Evolutionary conservation across 2,113 vertebrate species (phyloP).

Genomic region (Stercorarius parasiticus): DNA sequence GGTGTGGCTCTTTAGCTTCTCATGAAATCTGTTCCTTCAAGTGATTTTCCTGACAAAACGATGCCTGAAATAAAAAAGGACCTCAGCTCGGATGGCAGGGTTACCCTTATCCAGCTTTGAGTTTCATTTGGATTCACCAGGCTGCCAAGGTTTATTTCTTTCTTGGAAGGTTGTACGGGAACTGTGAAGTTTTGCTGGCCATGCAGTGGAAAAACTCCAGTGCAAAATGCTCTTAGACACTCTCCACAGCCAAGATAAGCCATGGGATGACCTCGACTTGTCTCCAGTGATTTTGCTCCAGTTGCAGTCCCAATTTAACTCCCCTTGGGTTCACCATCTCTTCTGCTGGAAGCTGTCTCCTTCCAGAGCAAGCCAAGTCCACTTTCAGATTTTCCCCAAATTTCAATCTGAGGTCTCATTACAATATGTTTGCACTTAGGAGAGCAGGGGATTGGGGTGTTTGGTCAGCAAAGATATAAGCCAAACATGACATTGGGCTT

Average conservation of each 20-base stretch:
- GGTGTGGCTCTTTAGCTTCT: not conserved
- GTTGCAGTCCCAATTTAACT: not conserved
- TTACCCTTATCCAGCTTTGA: not conserved
- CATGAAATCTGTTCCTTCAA: not conserved
- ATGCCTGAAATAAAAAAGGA: not conserved
- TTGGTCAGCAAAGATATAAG: not conserved
- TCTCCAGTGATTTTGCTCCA: not conserved
- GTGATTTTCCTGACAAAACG: not conserved
- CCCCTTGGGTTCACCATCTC: not conserved
- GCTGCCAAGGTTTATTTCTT: not conserved
- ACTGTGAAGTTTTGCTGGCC: not conserved
- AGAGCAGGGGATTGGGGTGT: not conserved
- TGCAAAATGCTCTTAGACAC: not conserved
- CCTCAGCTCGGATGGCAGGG: not conserved
- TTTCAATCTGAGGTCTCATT: not conserved
- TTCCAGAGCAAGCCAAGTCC: not conserved
- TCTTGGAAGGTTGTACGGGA: not conserved
- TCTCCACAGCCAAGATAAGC: not conserved
- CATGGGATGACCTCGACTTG: not conserved
- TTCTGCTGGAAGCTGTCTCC: not conserved
- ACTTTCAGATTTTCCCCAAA: not conserved
- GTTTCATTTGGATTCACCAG: not conserved
- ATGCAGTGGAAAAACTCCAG: not conserved
- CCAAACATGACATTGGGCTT: rapidly evolving
- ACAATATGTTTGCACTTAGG: not conserved